Base-by-base conservation (phyloP, 2,113 vertebrate species). In the Agapornis roseicollis region DNA sequence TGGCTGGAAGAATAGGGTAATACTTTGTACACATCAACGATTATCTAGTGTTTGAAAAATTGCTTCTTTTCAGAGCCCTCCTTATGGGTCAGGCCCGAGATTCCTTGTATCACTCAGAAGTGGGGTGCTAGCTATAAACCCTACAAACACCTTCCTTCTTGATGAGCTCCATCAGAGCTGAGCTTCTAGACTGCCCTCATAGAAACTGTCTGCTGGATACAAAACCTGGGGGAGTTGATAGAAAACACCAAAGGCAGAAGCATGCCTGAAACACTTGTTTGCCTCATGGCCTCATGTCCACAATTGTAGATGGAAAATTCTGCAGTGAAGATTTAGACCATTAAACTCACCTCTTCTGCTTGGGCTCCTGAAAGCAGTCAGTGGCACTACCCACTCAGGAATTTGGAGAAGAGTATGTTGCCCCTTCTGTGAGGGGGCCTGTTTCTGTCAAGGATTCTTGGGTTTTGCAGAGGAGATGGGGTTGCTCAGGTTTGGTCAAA, bases 251-350 rank as follows among this genome's bases (percentile, higher is more conserved):
- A 80, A 72, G 33, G 17, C 24, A 74, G 37, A 74, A 49, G 9
- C 17, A 35, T 41, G 12, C 8, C 50, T 46, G 65, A 47, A 78
- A n/a, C 37, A 37, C 28, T 35, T 29, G 6, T n/a, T 33, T 9
- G 1, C 8, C 0, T 1, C 13, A 7, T 3, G 13, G 13, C 29
- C 10, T 89, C 3, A 0, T 19, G 33, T 10, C 74, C 39, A 35
- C 4, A 1, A 3, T 1, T 50, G 22, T 41, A 17, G 20, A 42
- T 56, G 20, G 4, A 66, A 41, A 83, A 77, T 2, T 56, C 41
- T 53, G 53, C 83, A 79, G 65, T 28, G 50, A 50, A 82, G 35
- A 27, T 47, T 79, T 56, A 61, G 27, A 11, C 16, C 7, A 2
- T 60, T 80, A 37, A 92, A 20, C 6, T 50, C 27, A 72, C 12